Evolutionary conservation across 2,113 vertebrate genomes (phyloP).

Genomic region (Circaetus cinerascens): DNA sequence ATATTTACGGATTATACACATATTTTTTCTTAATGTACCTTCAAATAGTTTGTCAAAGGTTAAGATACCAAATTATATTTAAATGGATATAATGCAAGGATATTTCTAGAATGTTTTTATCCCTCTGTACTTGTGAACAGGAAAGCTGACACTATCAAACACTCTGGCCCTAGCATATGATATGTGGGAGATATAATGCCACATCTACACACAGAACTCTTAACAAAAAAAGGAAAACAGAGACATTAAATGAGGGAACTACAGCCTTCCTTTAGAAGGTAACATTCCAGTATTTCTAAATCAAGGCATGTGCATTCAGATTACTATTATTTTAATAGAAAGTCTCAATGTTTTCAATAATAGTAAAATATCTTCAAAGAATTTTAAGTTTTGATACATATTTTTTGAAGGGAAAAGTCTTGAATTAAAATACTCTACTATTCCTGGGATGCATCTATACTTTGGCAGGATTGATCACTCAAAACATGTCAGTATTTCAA

Average conservation of each 20-base stretch:
- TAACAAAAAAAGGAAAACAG: not conserved
- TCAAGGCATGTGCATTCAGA: not conserved
- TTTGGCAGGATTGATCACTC: not conserved
- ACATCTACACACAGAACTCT: not conserved
- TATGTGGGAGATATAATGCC: not conserved
- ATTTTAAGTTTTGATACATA: not conserved
- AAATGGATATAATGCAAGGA: not conserved
- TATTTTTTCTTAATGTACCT: not conserved
- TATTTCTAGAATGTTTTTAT: not conserved
- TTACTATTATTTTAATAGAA: not conserved
- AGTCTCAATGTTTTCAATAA: not conserved
- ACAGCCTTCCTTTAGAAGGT: not conserved
- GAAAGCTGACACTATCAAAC: not conserved
- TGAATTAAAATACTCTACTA: not conserved
- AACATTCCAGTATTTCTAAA: not conserved
- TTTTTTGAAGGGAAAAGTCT: not conserved
- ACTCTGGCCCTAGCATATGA: not conserved
- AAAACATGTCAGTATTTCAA: not conserved
- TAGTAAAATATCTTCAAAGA: not conserved
- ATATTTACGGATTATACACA: not conserved
- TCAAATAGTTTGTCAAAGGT: not conserved
- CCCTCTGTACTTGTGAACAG: not conserved
- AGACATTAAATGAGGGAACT: not conserved
- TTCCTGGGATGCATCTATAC: not conserved
- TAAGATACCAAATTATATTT: not conserved